These are phyloP conservation scores for Athene noctua DNA, from an alignment of 2,113 vertebrate species.

Conservation along the genomic window DNA sequence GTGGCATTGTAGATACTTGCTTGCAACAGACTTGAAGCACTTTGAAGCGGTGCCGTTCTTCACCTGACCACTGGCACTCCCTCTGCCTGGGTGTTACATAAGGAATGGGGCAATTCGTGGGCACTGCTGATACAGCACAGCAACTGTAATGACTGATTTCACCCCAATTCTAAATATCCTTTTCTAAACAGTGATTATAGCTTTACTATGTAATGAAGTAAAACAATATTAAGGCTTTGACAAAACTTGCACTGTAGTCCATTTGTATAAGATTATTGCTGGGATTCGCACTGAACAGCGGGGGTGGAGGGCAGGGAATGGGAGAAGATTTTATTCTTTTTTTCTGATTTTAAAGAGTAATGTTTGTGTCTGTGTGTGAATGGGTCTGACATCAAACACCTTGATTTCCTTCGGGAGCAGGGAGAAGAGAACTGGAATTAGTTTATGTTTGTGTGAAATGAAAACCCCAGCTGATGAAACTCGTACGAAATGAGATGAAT, in stretches of 20 bases:
- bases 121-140: neutral
- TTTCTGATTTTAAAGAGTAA: neutral
- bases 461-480: neutral
- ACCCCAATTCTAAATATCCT: neutral
- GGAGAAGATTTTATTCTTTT: neutral
- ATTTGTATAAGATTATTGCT: conserved; percentile 46
- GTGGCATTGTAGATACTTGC: neutral
- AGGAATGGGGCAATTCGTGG: neutral
- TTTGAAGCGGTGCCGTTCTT: neutral
- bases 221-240: conserved; percentile 17
- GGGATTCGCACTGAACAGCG: neutral
- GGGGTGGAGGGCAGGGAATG: neutral
- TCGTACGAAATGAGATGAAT: neutral
- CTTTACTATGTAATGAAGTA: conserved; percentile 16
- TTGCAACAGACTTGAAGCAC: neutral
- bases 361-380: neutral
- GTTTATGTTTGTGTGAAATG: conserved; percentile 2
- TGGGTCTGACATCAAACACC: neutral
- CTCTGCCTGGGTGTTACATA: neutral
- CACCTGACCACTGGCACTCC: neutral
- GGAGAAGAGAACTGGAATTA: neutral
- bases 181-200: neutral
- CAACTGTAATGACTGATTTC: neutral
- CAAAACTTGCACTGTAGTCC: neutral
- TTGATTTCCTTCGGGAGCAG: neutral